Evolutionary conservation across 2,888 invertebrate genomes (phyloP).

Genomic region (Drosophila villosipedis): DNA sequence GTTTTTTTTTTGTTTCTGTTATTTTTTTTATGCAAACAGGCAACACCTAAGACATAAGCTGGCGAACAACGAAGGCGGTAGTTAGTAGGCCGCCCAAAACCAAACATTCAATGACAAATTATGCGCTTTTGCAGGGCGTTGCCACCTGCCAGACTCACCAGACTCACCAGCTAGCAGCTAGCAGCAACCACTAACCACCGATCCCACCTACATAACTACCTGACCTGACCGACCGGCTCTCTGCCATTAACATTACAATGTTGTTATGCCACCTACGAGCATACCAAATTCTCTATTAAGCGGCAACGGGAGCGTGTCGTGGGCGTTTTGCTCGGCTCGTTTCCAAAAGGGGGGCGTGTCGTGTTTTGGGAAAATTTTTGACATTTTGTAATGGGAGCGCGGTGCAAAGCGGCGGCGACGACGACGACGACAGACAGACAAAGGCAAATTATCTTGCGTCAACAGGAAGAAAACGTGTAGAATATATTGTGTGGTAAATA

Average conservation of each 20-base stretch:
- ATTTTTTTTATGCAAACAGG: slow-evolving; percentile 45
- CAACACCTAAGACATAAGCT: slow-evolving; percentile 76
- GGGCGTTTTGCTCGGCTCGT: slow-evolving; percentile 66
- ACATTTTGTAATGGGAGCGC: slow-evolving; percentile 75
- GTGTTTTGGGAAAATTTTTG: slow-evolving; percentile 63
- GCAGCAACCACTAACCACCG: slow-evolving; percentile 14
- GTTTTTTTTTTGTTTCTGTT: slow-evolving; percentile 28
- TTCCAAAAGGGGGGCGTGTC: slow-evolving; percentile 47
- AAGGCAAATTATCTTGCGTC: slow-evolving; percentile 77
- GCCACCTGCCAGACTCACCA: slow-evolving; percentile 43
- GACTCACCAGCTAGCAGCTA: slow-evolving; percentile 9
- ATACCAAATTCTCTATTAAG: slow-evolving; percentile 43
- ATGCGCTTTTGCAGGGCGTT: slow-evolving; percentile 69
- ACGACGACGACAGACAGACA: slow-evolving; percentile 38
- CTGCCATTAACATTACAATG: slow-evolving; percentile 55
- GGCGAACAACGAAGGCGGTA: slow-evolving; percentile 4
- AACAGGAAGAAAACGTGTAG: slow-evolving; percentile 68
- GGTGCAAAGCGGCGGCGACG: slow-evolving; percentile 21
- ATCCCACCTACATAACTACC: slow-evolving; percentile 47
- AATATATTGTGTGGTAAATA: slow-evolving; percentile 44
- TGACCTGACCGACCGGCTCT: slow-evolving; percentile 26
- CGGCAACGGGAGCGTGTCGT: slow-evolving; percentile 59
- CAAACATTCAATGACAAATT: slow-evolving; percentile 83
- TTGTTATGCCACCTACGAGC: slow-evolving; percentile 73
- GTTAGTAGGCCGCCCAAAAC: slow-evolving; percentile 43